These are phyloP conservation scores for Macrosteles quadrilineatus DNA, from an alignment of 1,140 invertebrate species.

Conservation along the genomic window DNA sequence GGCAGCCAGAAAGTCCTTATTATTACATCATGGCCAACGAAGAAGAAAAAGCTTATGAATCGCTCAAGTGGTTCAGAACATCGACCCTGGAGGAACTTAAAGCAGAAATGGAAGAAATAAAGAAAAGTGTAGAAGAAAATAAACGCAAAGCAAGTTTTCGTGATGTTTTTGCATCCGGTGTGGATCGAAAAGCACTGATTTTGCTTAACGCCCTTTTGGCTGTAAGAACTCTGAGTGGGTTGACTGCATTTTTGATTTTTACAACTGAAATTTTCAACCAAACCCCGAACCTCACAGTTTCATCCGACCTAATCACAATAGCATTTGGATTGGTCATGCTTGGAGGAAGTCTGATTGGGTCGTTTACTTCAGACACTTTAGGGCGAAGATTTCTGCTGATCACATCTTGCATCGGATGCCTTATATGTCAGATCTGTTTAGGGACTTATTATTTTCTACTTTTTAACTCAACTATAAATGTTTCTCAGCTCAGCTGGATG, in stretches of 20 bases:
- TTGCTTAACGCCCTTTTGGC: conserved; percentile 55
- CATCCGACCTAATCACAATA: conserved; percentile 59
- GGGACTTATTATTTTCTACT: conserved; percentile 62
- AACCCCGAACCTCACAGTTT: conserved; percentile 51
- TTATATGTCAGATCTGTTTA: conserved; percentile 49
- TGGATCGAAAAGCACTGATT: conserved; percentile 63
- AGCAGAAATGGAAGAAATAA: conserved; percentile 44
- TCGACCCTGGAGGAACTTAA: conserved; percentile 50
- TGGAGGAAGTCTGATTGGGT: conserved; percentile 61
- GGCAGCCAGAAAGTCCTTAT: conserved; percentile 82
- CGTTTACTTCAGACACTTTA: conserved; percentile 66
- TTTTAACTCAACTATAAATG: conserved; percentile 53
- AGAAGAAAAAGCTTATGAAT: conserved; percentile 52
- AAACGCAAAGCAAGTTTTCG: conserved; percentile 50
- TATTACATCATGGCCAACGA: conserved; percentile 61
- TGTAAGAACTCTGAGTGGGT: conserved; percentile 74
- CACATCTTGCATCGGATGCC: not conserved
- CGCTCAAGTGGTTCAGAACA: conserved; percentile 52
- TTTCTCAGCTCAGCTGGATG: conserved; percentile 56
- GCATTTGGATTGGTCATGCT: conserved; percentile 68
- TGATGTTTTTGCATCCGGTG: conserved; percentile 54
- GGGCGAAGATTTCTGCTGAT: conserved; percentile 69
- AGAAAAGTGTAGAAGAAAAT: conserved; percentile 37
- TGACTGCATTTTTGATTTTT: conserved; percentile 72
- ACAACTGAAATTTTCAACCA: conserved; percentile 69